phyloP scores from a whole-genome alignment of 2,888 invertebrate species.

The Xylocampa areola region DNA sequence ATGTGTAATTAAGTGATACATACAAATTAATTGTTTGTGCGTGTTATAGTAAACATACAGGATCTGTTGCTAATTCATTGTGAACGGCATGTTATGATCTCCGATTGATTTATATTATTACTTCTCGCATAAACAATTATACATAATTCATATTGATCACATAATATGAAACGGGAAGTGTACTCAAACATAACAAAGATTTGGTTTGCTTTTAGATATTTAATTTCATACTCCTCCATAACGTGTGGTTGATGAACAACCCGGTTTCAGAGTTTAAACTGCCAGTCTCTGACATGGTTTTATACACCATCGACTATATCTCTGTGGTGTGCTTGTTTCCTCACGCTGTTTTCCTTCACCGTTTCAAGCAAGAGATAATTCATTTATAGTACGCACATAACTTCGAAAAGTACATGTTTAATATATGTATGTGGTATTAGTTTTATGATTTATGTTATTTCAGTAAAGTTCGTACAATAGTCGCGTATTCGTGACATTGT shows the following conservation, averaged over 20 bases:
- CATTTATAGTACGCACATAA: background rate
- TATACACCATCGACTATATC: too few species aligned
- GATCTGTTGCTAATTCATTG: background rate
- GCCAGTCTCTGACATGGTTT: too few species aligned
- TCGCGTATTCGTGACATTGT: background rate
- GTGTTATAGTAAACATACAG: background rate
- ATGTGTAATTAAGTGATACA: conserved; percentile 24
- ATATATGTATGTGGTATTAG: background rate
- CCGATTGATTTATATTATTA: background rate
- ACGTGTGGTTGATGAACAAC: too few species aligned
- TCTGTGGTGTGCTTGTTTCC: too few species aligned
- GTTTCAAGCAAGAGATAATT: background rate
- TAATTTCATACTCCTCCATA: too few species aligned
- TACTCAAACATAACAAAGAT: too few species aligned
- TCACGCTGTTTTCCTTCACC: too few species aligned
- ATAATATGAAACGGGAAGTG: background rate
- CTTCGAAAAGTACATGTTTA: too few species aligned
- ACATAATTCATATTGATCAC: background rate
- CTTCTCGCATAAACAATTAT: too few species aligned
- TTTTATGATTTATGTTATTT: background rate
- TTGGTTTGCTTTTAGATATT: too few species aligned
- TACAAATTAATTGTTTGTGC: conserved; percentile 22
- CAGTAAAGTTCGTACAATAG: background rate
- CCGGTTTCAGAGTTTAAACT: too few species aligned
- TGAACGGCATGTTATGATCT: background rate